These are phyloP conservation scores for Polyploca ridens DNA, from an alignment of 2,888 invertebrate genomes.

Conservation along the genomic window DNA sequence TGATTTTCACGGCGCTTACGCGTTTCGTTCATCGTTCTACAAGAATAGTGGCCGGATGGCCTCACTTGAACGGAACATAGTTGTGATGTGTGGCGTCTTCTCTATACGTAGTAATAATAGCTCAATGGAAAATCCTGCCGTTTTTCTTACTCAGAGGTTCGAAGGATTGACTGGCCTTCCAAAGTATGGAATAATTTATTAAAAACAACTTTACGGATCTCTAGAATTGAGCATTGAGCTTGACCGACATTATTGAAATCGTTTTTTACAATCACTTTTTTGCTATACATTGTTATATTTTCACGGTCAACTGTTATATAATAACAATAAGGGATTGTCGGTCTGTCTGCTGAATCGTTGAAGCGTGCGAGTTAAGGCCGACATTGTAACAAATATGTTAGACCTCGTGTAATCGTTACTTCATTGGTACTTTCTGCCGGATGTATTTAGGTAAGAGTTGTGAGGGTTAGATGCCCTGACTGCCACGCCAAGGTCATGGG, in stretches of 20 bases:
- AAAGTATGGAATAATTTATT: too few relatives aligned
- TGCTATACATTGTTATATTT: constrained; percentile 19
- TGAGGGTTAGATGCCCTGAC: too few relatives aligned
- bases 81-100: too few relatives aligned
- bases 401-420: background rate
- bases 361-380: constrained; percentile 1
- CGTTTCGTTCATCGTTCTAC: too few relatives aligned
- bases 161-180: too few relatives aligned
- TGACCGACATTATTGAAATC: constrained; percentile 33
- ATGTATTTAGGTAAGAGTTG: background rate
- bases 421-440: background rate
- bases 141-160: too few relatives aligned
- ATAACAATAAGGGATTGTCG: constrained; percentile 20
- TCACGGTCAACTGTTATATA: constrained; percentile 44
- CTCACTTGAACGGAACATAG: too few relatives aligned
- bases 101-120: too few relatives aligned
- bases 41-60: too few relatives aligned
- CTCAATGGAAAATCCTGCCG: too few relatives aligned
- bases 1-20: too few relatives aligned
- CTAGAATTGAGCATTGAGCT: constrained; percentile 33
- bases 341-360: constrained; percentile 6
- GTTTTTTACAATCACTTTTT: constrained; percentile 42
- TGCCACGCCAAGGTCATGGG: too few relatives aligned
- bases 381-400: background rate
- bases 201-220: constrained; percentile 11